Base-by-base conservation (phyloP, 2,888 invertebrate genomes). In the Trichacis sp. region DNA sequence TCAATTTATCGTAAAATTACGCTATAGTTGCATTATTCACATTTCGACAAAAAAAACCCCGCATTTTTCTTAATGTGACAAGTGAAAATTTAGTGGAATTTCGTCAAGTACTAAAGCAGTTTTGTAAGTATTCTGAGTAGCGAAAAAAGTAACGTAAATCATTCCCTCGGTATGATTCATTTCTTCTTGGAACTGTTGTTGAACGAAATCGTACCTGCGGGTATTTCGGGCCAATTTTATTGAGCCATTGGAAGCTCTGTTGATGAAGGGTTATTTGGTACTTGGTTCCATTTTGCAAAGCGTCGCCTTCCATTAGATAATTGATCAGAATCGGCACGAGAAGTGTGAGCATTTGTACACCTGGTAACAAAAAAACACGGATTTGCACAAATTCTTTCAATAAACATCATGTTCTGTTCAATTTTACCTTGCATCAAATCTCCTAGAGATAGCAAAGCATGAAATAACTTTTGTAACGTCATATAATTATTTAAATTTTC, bases 291-390 rank as follows among this genome's bases (percentile, higher is more conserved):
- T 87, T 86, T 71, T 87, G 87, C 36, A 91, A 78, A 73, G 90
- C 89, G 45, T 88, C 85, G 9, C 89, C 89, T 68, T 93, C 92
- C 59, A 93, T 87, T 58, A 98, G 86, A 81, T 93, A 94, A 74
- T 93, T 93, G 49, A 97, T 93, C 72, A 98, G 88, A 62, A 96
- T 92, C 42, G 98, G 97, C 62, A 97, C 95, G 62, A 97, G 87
- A 42, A 98, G 87, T 71, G 93, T 92, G 53, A 98, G 86, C 89
- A 98, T 91, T 82, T 96, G 93, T 73, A 95, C 91, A 78, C 96
- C 97, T 97, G 85, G 3, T 78, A 81, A 74, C 62, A 71, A 59
- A 68, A 59, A 65, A n/a, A n/a, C n/a, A n/a, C n/a, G n/a, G n/a
- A n/a, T n/a, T n/a, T n/a, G n/a, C n/a, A 33, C n/a, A 24, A 5